Evolutionary conservation across 2,113 vertebrate genomes (phyloP).

Genomic region (Micronycteris hirsuta): DNA sequence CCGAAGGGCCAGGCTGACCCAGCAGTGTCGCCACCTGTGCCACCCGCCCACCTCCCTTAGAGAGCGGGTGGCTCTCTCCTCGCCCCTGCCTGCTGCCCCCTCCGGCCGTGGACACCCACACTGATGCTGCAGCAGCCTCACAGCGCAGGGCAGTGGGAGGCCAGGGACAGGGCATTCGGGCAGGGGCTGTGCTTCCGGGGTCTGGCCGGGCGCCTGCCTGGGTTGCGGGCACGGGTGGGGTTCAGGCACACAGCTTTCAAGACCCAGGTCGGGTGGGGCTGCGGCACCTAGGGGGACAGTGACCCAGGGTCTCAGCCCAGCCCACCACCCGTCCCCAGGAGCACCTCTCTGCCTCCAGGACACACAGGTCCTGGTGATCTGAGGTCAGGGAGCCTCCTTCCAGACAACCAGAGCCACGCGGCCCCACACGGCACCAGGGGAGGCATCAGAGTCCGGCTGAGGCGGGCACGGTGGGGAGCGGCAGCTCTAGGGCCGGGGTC

Average conservation of each 20-base stretch:
- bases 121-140: fast-evolving
- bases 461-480: slow-evolving; percentile 86
- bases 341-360: fast-evolving
- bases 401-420: not conserved
- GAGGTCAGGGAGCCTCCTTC: not conserved
- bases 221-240: fast-evolving
- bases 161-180: not conserved
- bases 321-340: fast-evolving
- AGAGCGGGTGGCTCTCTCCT: no score
- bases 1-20: no score
- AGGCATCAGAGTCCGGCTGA: slow-evolving; percentile 73
- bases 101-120: no score
- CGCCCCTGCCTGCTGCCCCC: not conserved
- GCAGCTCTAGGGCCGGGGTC: slow-evolving; percentile 88
- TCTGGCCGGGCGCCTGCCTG: no score
- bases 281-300: not conserved
- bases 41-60: not conserved
- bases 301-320: not conserved
- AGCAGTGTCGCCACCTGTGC: not conserved
- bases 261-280: not conserved
- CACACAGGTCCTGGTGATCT: fast-evolving
- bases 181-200: fast-evolving
- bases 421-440: fast-evolving
- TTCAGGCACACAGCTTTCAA: not conserved
- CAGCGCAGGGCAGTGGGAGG: fast-evolving